Percentiles rank a stretch among this genome's conserved stretches.
Evolutionary conservation across 2,888 invertebrate genomes (phyloP).

Genomic region (Lepidochitona cinerea): DNA sequence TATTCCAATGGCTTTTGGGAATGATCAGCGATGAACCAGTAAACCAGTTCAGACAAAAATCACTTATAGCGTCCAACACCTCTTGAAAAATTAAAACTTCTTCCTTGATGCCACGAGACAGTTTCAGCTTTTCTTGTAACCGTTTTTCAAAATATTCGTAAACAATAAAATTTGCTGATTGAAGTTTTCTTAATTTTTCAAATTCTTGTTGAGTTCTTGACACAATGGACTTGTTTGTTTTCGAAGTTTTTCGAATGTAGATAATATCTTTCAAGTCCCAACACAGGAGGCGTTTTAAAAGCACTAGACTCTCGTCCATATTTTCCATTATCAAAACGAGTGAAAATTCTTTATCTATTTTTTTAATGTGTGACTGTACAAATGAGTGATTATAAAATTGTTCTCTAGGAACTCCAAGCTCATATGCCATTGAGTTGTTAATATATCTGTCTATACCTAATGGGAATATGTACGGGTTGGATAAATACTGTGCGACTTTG

Average conservation of each 20-base stretch:
- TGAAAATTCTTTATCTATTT: background rate
- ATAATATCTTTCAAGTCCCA: background rate
- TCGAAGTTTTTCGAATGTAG: background rate
- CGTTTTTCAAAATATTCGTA: background rate
- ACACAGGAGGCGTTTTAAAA: background rate
- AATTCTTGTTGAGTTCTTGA: background rate
- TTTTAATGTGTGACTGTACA: background rate
- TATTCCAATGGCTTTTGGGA: background rate
- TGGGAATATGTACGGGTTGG: background rate
- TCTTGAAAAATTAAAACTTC: background rate
- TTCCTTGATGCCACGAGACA: background rate
- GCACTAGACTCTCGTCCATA: background rate
- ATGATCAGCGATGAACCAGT: background rate
- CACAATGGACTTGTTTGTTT: background rate
- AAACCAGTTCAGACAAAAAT: background rate
- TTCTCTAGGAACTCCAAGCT: background rate
- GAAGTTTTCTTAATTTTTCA: background rate
- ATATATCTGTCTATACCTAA: background rate
- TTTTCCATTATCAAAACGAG: background rate
- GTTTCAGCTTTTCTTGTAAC: background rate
- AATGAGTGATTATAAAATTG: background rate
- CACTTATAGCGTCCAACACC: background rate
- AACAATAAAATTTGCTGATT: background rate
- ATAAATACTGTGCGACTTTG: background rate
- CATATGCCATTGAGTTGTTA: slow-evolving; percentile 3